These are phyloP conservation scores for Passer domesticus DNA, from an alignment of 2,113 vertebrate species.

Conservation along the genomic window DNA sequence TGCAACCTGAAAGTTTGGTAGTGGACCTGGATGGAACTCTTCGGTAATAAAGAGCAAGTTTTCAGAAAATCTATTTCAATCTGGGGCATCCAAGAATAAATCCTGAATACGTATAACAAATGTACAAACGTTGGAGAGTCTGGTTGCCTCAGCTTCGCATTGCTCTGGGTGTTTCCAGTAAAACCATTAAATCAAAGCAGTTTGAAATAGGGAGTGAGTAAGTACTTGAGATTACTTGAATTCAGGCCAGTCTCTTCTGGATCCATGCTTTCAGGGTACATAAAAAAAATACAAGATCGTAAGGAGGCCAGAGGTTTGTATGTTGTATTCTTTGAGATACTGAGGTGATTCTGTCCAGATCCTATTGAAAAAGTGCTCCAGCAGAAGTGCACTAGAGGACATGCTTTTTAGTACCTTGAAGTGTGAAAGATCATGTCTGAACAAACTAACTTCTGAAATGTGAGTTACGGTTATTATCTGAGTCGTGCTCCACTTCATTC, in stretches of 20 bases:
- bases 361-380: not conserved
- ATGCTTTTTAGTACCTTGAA: not conserved
- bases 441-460: not conserved
- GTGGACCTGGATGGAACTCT: not conserved
- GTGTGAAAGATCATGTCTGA: not conserved
- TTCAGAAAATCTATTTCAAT: not conserved
- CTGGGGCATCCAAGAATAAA: conserved; percentile 8
- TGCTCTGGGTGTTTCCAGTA: conserved; percentile 1
- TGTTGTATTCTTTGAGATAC: not conserved
- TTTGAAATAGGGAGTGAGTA: conserved; percentile 33
- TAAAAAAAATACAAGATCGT: not conserved
- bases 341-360: not conserved
- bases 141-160: not conserved
- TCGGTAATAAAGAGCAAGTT: not conserved
- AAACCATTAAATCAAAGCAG: conserved; percentile 34
- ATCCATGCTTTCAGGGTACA: not conserved
- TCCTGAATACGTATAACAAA: not conserved
- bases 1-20: not conserved
- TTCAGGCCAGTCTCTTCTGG: not conserved
- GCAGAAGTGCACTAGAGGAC: not conserved
- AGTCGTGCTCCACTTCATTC: not conserved
- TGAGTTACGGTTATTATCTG: conserved; percentile 14
- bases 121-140: not conserved
- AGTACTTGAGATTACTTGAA: conserved; percentile 37
- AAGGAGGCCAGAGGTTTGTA: not conserved